Percentiles rank a stretch among this genome's conserved stretches.
These are phyloP conservation scores for Drosophila borealis DNA, from an alignment of 2,888 invertebrate species.

Conservation along the genomic window DNA sequence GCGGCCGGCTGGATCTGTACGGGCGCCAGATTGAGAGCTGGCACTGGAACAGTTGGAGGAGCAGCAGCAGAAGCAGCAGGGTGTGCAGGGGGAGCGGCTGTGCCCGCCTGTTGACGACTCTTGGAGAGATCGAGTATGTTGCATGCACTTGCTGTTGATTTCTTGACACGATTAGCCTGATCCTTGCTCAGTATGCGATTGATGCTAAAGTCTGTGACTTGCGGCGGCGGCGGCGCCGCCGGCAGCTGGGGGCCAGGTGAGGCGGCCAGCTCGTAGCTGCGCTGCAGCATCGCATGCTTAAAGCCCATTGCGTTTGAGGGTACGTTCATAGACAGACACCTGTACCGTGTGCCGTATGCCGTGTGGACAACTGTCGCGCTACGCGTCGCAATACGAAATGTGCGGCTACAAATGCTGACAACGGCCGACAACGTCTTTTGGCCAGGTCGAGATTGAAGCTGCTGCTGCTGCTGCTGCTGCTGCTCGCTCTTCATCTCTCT, in stretches of 20 bases:
- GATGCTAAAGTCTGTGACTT: constrained; percentile 84
- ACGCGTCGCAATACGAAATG: constrained; percentile 83
- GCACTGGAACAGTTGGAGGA: constrained; percentile 6
- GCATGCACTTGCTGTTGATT: constrained; percentile 5
- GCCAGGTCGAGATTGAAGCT: constrained; percentile 45
- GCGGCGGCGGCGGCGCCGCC: constrained; percentile 46
- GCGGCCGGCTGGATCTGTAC: background rate
- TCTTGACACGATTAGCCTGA: constrained; percentile 18
- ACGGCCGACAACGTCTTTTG: constrained; percentile 62
- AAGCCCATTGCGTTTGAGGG: constrained; percentile 78
- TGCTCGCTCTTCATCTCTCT: background rate
- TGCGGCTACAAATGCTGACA: constrained; percentile 62
- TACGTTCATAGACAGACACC: constrained; percentile 74
- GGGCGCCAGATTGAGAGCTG: background rate
- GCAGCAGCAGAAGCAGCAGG: constrained; percentile 1
- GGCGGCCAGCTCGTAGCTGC: constrained; percentile 78
- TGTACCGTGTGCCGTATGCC: constrained; percentile 1
- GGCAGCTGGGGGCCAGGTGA: constrained; percentile 48
- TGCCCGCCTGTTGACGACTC: constrained; percentile 39
- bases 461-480: constrained; percentile 1
- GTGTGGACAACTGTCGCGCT: constrained; percentile 75
- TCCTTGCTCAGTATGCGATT: constrained; percentile 74
- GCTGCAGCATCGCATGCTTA: constrained; percentile 83
- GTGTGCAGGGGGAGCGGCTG: background rate
- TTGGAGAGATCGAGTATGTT: constrained; percentile 83